These are phyloP conservation scores for Scortum barcoo DNA, from an alignment of 2,113 vertebrate genomes.

Conservation along the genomic window DNA sequence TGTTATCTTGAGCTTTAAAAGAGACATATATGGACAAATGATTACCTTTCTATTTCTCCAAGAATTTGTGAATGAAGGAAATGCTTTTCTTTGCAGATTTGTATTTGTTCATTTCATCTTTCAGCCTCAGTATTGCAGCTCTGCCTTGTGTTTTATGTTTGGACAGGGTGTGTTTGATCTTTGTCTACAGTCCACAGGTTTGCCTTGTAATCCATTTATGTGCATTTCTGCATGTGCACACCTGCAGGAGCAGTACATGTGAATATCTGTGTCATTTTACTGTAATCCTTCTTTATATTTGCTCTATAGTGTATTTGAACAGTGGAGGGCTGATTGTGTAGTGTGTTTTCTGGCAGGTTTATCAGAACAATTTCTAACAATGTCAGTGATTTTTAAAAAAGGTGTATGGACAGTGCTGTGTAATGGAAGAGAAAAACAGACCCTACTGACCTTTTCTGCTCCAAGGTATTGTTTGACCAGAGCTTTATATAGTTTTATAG, in stretches of 20 bases:
- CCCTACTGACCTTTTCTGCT: neutral
- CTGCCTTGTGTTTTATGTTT: constrained; percentile 51
- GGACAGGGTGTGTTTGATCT: constrained; percentile 57
- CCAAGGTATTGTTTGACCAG: neutral
- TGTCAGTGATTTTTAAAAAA: neutral
- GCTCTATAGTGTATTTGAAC: neutral
- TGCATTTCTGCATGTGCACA: constrained; percentile 4
- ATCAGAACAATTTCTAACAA: neutral
- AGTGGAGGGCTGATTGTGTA: neutral
- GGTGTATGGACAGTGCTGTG: neutral
- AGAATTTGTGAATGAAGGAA: neutral
- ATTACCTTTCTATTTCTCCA: neutral
- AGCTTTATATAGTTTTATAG: neutral
- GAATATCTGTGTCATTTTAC: constrained; percentile 1
- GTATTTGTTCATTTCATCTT: neutral
- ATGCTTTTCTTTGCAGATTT: neutral
- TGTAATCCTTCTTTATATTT: neutral
- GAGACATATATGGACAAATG: neutral
- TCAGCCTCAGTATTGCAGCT: neutral
- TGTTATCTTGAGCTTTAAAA: neutral
- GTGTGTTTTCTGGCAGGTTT: constrained; percentile 24
- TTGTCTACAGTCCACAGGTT: constrained; percentile 56
- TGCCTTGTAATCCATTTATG: constrained; percentile 4
- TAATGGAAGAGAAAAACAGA: neutral
- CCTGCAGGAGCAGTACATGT: neutral